phyloP scores from a whole-genome alignment of 2,113 vertebrate species.

The Rhodinocichla rosea region DNA sequence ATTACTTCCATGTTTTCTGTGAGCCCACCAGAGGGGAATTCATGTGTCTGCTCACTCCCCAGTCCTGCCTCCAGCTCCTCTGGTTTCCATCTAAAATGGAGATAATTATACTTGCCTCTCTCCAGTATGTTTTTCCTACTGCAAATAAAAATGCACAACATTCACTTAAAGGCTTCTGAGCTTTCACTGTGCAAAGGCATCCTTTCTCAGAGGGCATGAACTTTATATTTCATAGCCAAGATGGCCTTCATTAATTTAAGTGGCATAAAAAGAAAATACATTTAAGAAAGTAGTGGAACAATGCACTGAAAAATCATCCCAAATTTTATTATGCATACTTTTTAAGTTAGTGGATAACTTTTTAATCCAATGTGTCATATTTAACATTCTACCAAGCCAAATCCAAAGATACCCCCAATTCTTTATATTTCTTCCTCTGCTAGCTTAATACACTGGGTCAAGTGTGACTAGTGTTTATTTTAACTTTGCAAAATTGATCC shows the following conservation, averaged over 20 bases:
- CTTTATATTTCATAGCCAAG: not conserved
- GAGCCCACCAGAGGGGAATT: conserved; percentile 31
- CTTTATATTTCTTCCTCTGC: not conserved
- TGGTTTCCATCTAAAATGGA: conserved; percentile 27
- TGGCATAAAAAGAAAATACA: not conserved
- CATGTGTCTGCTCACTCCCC: not conserved
- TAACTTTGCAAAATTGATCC: conserved; percentile 54
- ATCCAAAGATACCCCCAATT: not conserved
- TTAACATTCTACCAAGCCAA: not conserved
- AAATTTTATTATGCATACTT: not conserved
- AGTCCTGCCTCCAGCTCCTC: not conserved
- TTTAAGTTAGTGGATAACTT: not conserved
- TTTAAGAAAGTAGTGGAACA: not conserved
- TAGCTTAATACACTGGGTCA: conserved; percentile 31
- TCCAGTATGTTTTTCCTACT: not conserved
- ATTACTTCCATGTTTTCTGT: conserved; percentile 37
- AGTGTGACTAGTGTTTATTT: conserved; percentile 62
- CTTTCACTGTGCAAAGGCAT: not conserved
- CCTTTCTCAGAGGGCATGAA: not conserved
- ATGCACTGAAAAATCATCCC: not conserved
- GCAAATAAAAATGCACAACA: not conserved
- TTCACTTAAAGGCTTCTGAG: not conserved
- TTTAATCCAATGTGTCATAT: not conserved
- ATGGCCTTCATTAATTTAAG: not conserved
- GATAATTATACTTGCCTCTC: conserved; percentile 20